A percentile compares a stretch with the other conserved stretches of the same genome.
Conservation (phyloP, 2,113 vertebrate genomes). For the Suricata suricatta region DNA sequence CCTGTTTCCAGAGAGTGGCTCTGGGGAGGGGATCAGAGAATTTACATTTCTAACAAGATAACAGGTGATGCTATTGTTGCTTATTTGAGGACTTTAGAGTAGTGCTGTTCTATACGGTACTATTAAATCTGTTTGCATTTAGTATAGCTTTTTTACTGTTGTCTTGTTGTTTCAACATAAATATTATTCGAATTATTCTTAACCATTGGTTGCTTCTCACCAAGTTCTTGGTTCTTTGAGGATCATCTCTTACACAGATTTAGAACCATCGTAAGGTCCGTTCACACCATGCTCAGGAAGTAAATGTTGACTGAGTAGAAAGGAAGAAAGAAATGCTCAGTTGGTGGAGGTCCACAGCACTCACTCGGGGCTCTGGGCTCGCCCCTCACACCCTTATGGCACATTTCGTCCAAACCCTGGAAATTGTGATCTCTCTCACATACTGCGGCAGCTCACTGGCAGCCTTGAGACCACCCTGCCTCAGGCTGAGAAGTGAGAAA, state of each 20-base stretch:
- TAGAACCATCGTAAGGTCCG: not conserved
- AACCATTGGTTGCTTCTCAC: not conserved
- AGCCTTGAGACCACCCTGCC: conserved; percentile 75
- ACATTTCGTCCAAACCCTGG: conserved; percentile 35
- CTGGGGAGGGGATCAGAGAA: not conserved
- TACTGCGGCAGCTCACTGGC: conserved; percentile 47
- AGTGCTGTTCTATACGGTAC: not conserved
- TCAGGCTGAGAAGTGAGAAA: conserved; percentile 81
- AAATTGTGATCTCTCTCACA: conserved; percentile 60
- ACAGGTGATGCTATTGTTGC: not conserved
- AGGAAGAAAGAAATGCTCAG: not conserved
- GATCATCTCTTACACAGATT: not conserved
- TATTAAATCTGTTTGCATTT: conserved; percentile 13
- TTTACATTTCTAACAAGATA: not conserved
- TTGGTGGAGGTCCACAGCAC: not conserved
- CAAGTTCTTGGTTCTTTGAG: not conserved
- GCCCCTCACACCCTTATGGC: conserved; percentile 2
- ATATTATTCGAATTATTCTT: not conserved
- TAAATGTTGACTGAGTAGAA: not conserved
- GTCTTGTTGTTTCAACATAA: conserved; percentile 8
- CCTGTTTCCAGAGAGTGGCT: not conserved
- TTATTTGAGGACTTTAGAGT: not conserved
- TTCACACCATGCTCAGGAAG: not conserved
- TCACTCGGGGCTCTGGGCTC: not conserved
- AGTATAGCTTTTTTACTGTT: not conserved